Evolutionary conservation across 2,888 invertebrate genomes (phyloP), one percentile per base, ranked within the genome.

Genomic region (Phlogophora meticulosa): DNA sequence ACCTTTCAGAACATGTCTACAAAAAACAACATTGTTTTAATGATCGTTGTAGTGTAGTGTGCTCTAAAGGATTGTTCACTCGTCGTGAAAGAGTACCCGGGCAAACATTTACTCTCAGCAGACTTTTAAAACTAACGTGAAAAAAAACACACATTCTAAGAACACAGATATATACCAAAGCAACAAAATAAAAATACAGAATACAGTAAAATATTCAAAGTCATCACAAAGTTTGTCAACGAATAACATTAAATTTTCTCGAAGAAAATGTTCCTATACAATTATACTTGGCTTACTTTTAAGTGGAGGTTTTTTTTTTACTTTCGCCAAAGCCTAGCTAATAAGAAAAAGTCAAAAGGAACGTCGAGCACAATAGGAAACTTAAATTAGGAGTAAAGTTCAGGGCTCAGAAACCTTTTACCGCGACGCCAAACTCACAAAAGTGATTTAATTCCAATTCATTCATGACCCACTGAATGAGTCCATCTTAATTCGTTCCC

Each of bases 371-470:
- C 74, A 82, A 76, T 78, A 68, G 68, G 53, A 83, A 76, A 74
- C 73, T 82, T 77, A 75, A 77, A 80, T 74, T 76, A 62, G 48
- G 49, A 66, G 28, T 70, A 71, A 77, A 81, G 81, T 81, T 81
- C 76, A 73, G 51, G 65, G 65, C 78, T 71, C 71, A 57, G 48
- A 78, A 82, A 81, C 83, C 83, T 83, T 78, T 83, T 83, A 76
- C 79, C 78, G 76, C 78, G 67, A 76, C 68, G 76, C 68, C 72
- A 81, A 83, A 83, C 76, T 82, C 78, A 73, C 80, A 74, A 83
- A 83, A 83, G 80, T 82, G 83, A 81, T 82, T 82, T 82, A 81
- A 82, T 82, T 78, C 82, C 84, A 78, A 83, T 83, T 83, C 82
- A 80, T 83, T 83, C 84, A 84, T 83, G 84, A 83, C 78, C 78